These are phyloP conservation scores for Torymus auratus DNA, from an alignment of 2,888 invertebrate genomes.

Conservation along the genomic window DNA sequence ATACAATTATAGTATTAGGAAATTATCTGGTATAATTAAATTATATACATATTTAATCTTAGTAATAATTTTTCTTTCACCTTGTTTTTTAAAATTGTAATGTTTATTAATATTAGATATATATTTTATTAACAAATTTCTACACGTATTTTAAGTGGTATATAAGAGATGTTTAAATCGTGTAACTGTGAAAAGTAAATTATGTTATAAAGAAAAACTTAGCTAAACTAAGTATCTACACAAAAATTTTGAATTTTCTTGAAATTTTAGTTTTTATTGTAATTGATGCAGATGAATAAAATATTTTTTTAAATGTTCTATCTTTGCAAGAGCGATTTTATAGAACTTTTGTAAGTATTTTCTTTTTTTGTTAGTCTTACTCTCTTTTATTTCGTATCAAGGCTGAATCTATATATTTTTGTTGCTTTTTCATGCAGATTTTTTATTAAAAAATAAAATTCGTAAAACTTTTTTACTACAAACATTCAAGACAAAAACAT, in stretches of 20 bases:
- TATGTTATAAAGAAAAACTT: background rate
- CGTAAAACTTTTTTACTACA: background rate
- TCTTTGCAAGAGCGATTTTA: background rate
- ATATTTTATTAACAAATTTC: conserved; percentile 7
- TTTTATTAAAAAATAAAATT: conserved; percentile 32
- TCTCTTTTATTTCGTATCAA: conserved; percentile 23
- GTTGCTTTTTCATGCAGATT: background rate
- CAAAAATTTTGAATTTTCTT: too few relatives aligned
- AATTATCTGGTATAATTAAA: conserved; percentile 12
- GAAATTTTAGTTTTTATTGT: too few relatives aligned
- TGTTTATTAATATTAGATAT: background rate
- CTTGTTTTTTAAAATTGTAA: background rate
- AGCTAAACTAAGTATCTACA: too few relatives aligned
- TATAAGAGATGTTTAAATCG: conserved; percentile 5
- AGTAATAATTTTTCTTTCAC: background rate
- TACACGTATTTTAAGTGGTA: background rate
- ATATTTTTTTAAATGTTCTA: background rate
- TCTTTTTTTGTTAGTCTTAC: conserved; percentile 29
- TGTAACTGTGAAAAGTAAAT: conserved; percentile 2
- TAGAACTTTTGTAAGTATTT: background rate
- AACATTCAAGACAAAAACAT: conserved; percentile 7
- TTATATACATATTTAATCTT: conserved; percentile 30
- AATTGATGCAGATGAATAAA: too few relatives aligned
- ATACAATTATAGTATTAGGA: conserved; percentile 19
- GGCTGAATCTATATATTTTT: background rate